phyloP scores from a whole-genome alignment of 1,140 invertebrate species.

The Venustaconcha ellipsiformis region DNA sequence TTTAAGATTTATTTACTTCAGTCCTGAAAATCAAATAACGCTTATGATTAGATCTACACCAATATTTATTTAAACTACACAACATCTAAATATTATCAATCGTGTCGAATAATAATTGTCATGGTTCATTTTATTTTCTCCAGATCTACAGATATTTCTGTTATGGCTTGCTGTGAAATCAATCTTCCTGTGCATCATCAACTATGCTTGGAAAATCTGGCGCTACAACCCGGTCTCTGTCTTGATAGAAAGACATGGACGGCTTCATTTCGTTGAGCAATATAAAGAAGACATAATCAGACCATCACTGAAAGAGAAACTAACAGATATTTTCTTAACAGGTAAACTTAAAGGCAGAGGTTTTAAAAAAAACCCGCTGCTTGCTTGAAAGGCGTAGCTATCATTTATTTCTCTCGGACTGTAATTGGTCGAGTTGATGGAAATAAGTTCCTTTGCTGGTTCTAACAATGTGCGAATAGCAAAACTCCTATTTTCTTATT shows the following conservation, averaged over 20 bases:
- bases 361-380: neutral
- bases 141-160: slow-evolving; percentile 13
- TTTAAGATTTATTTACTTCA: too few species aligned
- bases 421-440: too few species aligned
- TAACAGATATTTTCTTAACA: slow-evolving; percentile 19
- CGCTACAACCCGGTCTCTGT: slow-evolving; percentile 21
- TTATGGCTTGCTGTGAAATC: slow-evolving; percentile 10
- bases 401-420: too few species aligned
- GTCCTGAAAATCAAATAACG: too few species aligned
- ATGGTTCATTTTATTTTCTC: neutral
- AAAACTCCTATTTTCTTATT: too few species aligned
- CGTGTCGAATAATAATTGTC: too few species aligned
- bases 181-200: slow-evolving; percentile 1
- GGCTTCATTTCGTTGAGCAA: slow-evolving; percentile 27
- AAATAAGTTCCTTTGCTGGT: too few species aligned
- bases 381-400: too few species aligned
- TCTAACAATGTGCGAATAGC: too few species aligned
- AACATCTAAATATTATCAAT: too few species aligned
- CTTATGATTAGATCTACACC: too few species aligned
- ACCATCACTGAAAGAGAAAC: slow-evolving; percentile 17
- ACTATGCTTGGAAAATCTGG: slow-evolving; percentile 18
- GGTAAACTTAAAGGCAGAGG: neutral
- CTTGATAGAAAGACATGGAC: slow-evolving; percentile 10
- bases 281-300: slow-evolving; percentile 30
- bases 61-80: too few species aligned